Evolutionary conservation across 2,888 invertebrate species (phyloP).

Genomic region (Micropterix aruncella): DNA sequence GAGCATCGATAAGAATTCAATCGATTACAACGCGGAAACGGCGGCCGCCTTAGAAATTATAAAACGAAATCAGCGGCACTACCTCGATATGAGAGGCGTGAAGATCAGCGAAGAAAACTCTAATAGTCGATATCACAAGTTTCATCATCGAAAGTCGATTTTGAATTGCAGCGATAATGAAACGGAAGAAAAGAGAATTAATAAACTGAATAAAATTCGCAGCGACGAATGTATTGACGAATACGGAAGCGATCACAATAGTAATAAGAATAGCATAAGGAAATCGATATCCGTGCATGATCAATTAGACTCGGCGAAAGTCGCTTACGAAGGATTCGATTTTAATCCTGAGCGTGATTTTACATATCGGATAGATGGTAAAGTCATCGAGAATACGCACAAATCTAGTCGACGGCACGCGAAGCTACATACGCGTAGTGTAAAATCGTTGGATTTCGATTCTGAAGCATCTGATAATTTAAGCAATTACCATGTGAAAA

Average conservation of each 20-base stretch:
- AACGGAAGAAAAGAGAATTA: conserved; percentile 7
- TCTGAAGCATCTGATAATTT: conserved; percentile 50
- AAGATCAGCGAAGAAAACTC: conserved; percentile 14
- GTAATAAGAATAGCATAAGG: not conserved
- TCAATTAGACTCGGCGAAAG: conserved; percentile 5
- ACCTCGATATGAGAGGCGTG: conserved; percentile 24
- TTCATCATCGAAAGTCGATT: conserved; percentile 8
- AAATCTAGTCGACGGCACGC: conserved; percentile 35
- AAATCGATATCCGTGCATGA: not conserved
- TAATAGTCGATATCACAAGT: conserved; percentile 9
- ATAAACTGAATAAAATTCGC: conserved; percentile 5
- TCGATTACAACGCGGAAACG: conserved; percentile 43
- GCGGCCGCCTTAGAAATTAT: conserved; percentile 41
- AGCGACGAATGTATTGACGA: conserved; percentile 5
- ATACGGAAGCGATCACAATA: conserved; percentile 3
- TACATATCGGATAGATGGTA: conserved; percentile 35
- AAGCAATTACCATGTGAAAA: conserved; percentile 24
- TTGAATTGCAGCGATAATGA: conserved; percentile 6
- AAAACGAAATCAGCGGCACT: conserved; percentile 42
- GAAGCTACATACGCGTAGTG: conserved; percentile 41
- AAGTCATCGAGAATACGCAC: conserved; percentile 37
- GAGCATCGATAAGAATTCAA: conserved; percentile 19
- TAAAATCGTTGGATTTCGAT: conserved; percentile 64
- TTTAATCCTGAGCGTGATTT: conserved; percentile 33
- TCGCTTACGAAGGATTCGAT: conserved; percentile 31